These are phyloP conservation scores for crab-eating macaque (Macaca fascicularis) DNA, from an alignment of 2,113 vertebrate genomes.

Conservation along the genomic window DNA sequence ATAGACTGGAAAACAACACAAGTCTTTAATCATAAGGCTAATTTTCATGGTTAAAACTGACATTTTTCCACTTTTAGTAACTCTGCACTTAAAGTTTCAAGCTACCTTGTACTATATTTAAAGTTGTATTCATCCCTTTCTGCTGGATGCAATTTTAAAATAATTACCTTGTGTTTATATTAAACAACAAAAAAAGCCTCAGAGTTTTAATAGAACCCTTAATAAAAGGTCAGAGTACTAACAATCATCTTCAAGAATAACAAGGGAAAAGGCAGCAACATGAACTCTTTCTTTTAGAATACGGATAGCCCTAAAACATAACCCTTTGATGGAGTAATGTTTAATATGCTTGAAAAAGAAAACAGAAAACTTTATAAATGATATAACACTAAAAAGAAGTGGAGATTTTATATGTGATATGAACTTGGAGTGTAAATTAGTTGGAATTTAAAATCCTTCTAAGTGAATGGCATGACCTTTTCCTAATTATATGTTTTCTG, in stretches of 20 bases:
- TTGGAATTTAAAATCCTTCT: conserved; percentile 1
- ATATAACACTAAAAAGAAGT: neutral
- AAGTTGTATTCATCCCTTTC: neutral
- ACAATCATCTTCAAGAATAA: neutral
- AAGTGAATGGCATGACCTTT: neutral
- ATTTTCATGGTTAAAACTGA: neutral
- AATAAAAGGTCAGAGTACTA: conserved; percentile 3
- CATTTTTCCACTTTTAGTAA: conserved; percentile 8
- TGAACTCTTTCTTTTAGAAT: neutral
- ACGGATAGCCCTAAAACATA: neutral
- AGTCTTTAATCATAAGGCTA: neutral
- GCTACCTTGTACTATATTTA: conserved; percentile 13
- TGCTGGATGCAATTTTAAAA: neutral
- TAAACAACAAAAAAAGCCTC: neutral
- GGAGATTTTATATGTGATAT: neutral
- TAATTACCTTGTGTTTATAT: conserved; percentile 27
- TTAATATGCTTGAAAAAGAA: conserved; percentile 20
- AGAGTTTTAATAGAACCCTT: conserved; percentile 18
- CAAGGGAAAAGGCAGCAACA: neutral
- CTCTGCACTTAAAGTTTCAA: conserved; percentile 22
- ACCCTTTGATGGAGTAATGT: neutral
- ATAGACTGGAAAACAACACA: neutral
- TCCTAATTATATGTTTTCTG: neutral
- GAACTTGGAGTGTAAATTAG: neutral
- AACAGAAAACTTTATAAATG: neutral